Base-by-base conservation (phyloP, 2,797 vertebrate genomes). In the Oreochromis mossambicus region DNA sequence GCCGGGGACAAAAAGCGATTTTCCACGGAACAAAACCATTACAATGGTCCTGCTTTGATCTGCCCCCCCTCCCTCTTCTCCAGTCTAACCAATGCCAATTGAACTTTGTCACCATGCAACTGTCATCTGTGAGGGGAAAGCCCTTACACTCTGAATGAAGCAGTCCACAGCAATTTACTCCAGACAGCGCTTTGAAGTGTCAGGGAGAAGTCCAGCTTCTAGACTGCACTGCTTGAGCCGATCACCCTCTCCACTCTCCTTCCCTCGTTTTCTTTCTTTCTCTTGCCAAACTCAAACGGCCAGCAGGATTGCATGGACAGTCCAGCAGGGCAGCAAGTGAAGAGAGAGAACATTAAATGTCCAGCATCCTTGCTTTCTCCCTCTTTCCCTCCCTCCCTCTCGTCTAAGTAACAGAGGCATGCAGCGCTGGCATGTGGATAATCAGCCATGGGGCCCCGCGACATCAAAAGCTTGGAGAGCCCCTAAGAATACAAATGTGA, bases 11-110 rank as follows among this genome's bases (percentile, higher is more conserved):
- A 98, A 97, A 96, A 97, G 96, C 97, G 96, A 98, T 99, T 99
- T 98, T 99, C 98, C 98, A 98, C 96, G 97, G 97, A 97, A 97
- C 97, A 98, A 96, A 98, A 97, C 97, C 96, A 96, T 97, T 97
- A 98, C 97, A 99, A 99, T 98, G 94, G 97, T 92, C 94, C 91
- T 80, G 94, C 98, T 99, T 98, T 99, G 98, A 99, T 98, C 98
- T 97, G 91, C 85, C 83, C 95, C 91, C 92, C 88, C 90, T 83
- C 90, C 94, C 81, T 78, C 83, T 80, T 93, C 96, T 93, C 95
- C 96, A 96, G 94, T 96, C 95, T 97, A 97, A 97, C 97, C 97
- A 97, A 96, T 97, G 97, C 97, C 98, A 98, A 97, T 97, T 97
- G 97, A 97, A 97, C 97, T 98, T 97, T 98, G 98, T 98, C 97